phyloP scores from a whole-genome alignment of 2,888 invertebrate genomes.

The Ischnus inquisitorius region DNA sequence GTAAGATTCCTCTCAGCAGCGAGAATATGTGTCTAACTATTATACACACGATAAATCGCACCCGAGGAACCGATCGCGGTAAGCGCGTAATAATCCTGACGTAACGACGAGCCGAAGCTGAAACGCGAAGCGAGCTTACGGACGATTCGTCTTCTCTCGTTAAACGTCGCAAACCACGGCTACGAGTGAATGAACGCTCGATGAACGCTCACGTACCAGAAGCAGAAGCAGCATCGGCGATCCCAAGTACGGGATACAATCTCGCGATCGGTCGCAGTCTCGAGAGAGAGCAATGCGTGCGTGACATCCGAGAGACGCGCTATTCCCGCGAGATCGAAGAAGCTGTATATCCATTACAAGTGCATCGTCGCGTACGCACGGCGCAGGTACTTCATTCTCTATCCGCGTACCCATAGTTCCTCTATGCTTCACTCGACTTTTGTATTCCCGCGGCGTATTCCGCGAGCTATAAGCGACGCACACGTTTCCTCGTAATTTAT shows the following conservation, averaged over 20 bases:
- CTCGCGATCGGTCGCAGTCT: constrained; percentile 44
- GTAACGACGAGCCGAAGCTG: constrained; percentile 39
- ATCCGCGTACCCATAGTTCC: constrained; percentile 11
- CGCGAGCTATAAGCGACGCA: constrained; percentile 44
- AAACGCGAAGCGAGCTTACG: constrained; percentile 10
- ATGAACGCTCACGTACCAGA: constrained; percentile 46
- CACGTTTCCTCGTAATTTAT: constrained; percentile 65
- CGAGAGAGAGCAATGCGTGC: constrained; percentile 55
- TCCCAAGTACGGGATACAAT: constrained; percentile 62
- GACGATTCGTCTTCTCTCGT: constrained; percentile 25
- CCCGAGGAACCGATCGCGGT: constrained; percentile 10
- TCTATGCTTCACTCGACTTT: not conserved
- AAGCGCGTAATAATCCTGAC: constrained; percentile 43
- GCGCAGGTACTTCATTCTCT: constrained; percentile 23
- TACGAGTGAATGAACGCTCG: constrained; percentile 66
- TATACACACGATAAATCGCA: constrained; percentile 44
- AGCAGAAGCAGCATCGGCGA: constrained; percentile 16
- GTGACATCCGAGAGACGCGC: constrained; percentile 54
- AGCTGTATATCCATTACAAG: constrained; percentile 8
- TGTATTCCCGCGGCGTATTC: constrained; percentile 56
- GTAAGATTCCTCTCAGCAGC: constrained; percentile 33
- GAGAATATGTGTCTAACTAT: not conserved
- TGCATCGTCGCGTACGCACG: constrained; percentile 8
- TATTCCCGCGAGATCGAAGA: constrained; percentile 46
- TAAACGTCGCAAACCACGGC: constrained; percentile 13